phyloP scores from a whole-genome alignment of 1,140 invertebrate species.

The Drosophila pseudoobscura region DNA sequence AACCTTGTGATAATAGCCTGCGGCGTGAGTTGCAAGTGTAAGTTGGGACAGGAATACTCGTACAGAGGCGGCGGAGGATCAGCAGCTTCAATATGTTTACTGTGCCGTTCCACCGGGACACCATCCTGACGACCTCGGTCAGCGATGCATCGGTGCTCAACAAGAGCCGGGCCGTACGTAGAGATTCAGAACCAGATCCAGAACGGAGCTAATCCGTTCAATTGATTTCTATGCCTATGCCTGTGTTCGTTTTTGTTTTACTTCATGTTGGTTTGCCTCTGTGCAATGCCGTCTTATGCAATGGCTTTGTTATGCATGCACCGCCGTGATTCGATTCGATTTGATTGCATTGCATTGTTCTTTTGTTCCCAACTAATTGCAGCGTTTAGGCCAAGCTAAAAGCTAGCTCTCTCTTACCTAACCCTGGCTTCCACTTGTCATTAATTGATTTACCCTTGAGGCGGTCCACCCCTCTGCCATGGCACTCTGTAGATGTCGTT shows the following conservation, averaged over 20 bases:
- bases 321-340: conserved; percentile 48
- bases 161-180: conserved; percentile 80
- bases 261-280: conserved; percentile 33
- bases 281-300: conserved; percentile 51
- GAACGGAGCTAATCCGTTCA: conserved; percentile 30
- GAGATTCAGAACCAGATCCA: background rate
- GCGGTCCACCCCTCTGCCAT: conserved; percentile 3
- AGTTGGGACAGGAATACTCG: conserved; percentile 44
- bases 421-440: conserved; percentile 12
- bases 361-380: conserved; percentile 47
- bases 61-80: background rate
- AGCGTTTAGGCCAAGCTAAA: conserved; percentile 46
- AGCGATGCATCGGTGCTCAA: conserved; percentile 82
- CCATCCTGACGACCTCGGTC: conserved; percentile 77
- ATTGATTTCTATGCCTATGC: conserved; percentile 50
- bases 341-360: conserved; percentile 49
- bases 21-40: conserved; percentile 48
- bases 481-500: conserved; percentile 10
- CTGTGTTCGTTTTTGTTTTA: conserved; percentile 11
- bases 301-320: conserved; percentile 59
- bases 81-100: conserved; percentile 70
- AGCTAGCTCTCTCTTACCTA: conserved; percentile 4
- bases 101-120: conserved; percentile 82
- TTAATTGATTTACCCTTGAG: conserved; percentile 68
- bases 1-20: conserved; percentile 33